Percentiles rank a stretch among this genome's conserved stretches.
These are phyloP conservation scores for Hirtodrosophila cameraria DNA, from an alignment of 2,888 invertebrate genomes.

Conservation along the genomic window DNA sequence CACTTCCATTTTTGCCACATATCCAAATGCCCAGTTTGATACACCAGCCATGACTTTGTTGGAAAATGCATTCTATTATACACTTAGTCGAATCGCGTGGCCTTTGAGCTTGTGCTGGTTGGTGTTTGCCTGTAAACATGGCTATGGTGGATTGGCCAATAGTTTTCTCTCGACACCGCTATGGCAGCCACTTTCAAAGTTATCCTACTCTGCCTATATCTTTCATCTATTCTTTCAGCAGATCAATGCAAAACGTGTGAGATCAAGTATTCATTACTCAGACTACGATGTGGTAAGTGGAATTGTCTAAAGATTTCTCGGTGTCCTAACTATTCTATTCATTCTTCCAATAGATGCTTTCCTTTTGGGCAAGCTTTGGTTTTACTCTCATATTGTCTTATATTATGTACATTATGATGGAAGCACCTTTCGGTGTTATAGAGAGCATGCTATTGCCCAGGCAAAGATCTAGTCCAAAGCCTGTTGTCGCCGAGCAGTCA, in stretches of 20 bases:
- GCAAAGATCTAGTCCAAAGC: not conserved
- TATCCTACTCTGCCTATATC: constrained; percentile 77
- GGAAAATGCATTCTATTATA: constrained; percentile 71
- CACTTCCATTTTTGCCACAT: constrained; percentile 64
- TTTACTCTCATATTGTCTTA: constrained; percentile 40
- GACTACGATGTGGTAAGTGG: constrained; percentile 70
- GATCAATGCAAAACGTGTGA: constrained; percentile 53
- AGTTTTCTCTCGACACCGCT: constrained; percentile 69
- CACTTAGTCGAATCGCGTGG: constrained; percentile 77
- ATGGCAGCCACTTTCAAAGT: constrained; percentile 76
- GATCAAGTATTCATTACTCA: constrained; percentile 67
- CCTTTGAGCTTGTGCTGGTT: constrained; percentile 72
- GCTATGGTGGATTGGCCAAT: constrained; percentile 75
- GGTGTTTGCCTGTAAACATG: constrained; percentile 73
- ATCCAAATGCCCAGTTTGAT: constrained; percentile 47
- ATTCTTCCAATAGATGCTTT: constrained; percentile 37
- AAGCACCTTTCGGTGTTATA: constrained; percentile 53
- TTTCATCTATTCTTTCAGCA: constrained; percentile 69
- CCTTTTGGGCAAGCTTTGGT: constrained; percentile 49
- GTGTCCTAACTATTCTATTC: not conserved
- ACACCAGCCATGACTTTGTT: constrained; percentile 46
- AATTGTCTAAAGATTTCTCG: not conserved
- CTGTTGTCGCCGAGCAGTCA: too few species aligned
- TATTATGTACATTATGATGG: constrained; percentile 41
- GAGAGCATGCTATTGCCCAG: constrained; percentile 29